Base-by-base conservation (phyloP, 1,140 invertebrate species). In the Ditylenchus dipsaci region DNA sequence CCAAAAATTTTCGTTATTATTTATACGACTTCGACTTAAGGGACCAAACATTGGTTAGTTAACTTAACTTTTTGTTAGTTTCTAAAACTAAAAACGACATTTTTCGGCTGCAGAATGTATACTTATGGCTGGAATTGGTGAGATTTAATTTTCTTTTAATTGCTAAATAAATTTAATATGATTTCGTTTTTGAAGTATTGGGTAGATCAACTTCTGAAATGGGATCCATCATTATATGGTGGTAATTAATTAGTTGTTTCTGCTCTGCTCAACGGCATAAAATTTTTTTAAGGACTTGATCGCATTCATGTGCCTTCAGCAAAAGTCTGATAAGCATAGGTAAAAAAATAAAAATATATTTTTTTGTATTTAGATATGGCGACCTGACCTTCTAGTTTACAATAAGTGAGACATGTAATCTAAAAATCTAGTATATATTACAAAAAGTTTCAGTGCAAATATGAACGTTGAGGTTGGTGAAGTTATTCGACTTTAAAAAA, bases 251-350 rank as follows among this genome's bases (percentile, higher is more conserved):
- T 38, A 38, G 33, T 38, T 38, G 33, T 38, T 38, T 38, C 11
- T 38, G 33, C 11, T 11, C 33, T 38, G 33, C 33, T 5, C 3
- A 38, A 38, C 11, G 11, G 33, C 33, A 38, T n/a, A n/a, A n/a
- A n/a, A n/a, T n/a, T n/a, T n/a, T n/a, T 38, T 38, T 3, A 5
- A 38, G 33, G 33, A 58, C 60, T 85, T 9, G 76, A 76, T 13
- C 63, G 62, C 23, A 82, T 85, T 9, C 75, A 84, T 42, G 82
- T 85, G 42, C 83, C 80, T 15, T 68, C 79, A 1, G 65, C 77
- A 33, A 81, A 81, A 69, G 72, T 85, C 29, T 85, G 84, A 84
- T 78, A 79, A 67, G 84, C 84, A 3, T 84, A 5, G 3, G 33
- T 5, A 38, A 3, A 38, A 38, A 38, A 5, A 11, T 38, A 3